Conservation (phyloP, 1,140 invertebrate genomes). For the Eciton burchellii region DNA sequence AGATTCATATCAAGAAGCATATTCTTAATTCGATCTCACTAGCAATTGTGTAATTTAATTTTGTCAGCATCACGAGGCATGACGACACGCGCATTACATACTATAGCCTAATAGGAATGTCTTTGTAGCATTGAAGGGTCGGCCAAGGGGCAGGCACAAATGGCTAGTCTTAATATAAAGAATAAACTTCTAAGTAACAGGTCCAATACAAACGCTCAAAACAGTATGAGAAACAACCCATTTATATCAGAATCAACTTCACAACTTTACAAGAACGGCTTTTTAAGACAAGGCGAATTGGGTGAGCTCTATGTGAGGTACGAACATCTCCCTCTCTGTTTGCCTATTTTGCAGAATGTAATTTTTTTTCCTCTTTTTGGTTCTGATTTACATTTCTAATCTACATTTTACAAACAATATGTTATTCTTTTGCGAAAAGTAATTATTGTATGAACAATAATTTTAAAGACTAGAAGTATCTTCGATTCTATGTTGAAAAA, state of each 20-base stretch:
- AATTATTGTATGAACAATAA: constrained; percentile 18
- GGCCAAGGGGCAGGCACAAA: constrained; percentile 80
- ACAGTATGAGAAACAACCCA: constrained; percentile 76
- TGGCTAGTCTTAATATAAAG: constrained; percentile 82
- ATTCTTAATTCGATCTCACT: constrained; percentile 37
- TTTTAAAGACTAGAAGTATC: constrained; percentile 13
- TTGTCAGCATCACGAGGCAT: constrained; percentile 46
- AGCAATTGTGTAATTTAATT: constrained; percentile 50
- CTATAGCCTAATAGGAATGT: constrained; percentile 79
- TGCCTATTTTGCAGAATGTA: constrained; percentile 78
- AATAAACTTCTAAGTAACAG: constrained; percentile 83
- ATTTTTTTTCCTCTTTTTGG: constrained; percentile 25
- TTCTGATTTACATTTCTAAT: constrained; percentile 5
- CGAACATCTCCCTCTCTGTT: constrained; percentile 80
- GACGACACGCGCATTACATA: constrained; percentile 61
- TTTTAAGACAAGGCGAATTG: constrained; percentile 85
- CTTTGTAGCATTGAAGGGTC: constrained; percentile 84
- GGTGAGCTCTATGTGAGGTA: constrained; percentile 86
- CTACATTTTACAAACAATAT: constrained; percentile 10
- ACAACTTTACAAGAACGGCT: constrained; percentile 82
- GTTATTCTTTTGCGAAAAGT: constrained; percentile 35
- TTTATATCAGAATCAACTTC: constrained; percentile 79
- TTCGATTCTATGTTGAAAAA: constrained; percentile 7
- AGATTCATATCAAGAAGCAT: constrained; percentile 8
- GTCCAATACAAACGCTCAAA: constrained; percentile 81